phyloP scores from a whole-genome alignment of 1,140 invertebrate genomes.

The Leucophenga varia region DNA sequence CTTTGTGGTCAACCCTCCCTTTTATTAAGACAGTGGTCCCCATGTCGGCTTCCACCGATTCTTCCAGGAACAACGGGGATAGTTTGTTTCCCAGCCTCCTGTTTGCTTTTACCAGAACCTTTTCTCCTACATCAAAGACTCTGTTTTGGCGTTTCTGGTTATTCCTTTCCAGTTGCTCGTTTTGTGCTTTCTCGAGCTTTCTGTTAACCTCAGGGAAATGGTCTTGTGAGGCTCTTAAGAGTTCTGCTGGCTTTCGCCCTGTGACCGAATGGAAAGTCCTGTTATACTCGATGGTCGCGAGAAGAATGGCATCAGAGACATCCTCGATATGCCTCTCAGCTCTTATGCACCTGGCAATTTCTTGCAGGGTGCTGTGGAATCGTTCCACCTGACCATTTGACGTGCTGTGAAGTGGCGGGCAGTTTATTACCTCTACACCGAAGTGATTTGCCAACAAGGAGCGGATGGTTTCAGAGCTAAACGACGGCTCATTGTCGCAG shows the following conservation, averaged over 20 bases:
- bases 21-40: too few relatives aligned
- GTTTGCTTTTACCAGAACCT: too few relatives aligned
- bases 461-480: not conserved
- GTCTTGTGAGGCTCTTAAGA: too few relatives aligned
- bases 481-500: slow-evolving; percentile 1
- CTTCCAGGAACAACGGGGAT: too few relatives aligned
- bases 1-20: too few relatives aligned
- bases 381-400: slow-evolving; percentile 9
- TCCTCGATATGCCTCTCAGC: not conserved
- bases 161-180: too few relatives aligned
- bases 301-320: not conserved
- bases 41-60: too few relatives aligned
- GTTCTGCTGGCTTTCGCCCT: not conserved
- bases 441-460: slow-evolving; percentile 3
- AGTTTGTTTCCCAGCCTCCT: too few relatives aligned
- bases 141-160: too few relatives aligned
- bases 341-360: slow-evolving; percentile 3
- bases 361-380: not conserved
- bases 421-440: not conserved
- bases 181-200: too few relatives aligned
- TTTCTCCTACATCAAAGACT: too few relatives aligned
- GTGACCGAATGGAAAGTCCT: slow-evolving; percentile 2
- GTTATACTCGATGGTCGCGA: not conserved
- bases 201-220: too few relatives aligned
- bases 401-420: slow-evolving; percentile 7